These are phyloP conservation scores for Spisula subtruncata DNA, from an alignment of 2,888 invertebrate species.

Conservation along the genomic window DNA sequence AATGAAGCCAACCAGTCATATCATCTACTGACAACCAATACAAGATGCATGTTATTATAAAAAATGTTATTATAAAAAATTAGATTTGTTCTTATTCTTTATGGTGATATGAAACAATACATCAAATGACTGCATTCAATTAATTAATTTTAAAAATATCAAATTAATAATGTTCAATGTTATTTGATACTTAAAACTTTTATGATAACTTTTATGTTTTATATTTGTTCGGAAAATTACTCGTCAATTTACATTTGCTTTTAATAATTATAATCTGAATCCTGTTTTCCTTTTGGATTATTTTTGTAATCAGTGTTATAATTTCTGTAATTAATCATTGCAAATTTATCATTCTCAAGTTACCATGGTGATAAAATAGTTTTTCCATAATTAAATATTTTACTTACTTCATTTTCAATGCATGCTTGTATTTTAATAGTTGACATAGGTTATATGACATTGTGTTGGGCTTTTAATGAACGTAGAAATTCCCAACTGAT, in stretches of 20 bases:
- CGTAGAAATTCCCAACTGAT: too few species aligned
- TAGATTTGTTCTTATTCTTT: too few species aligned
- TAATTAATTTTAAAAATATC: not conserved
- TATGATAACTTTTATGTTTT: not conserved
- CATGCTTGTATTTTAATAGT: not conserved
- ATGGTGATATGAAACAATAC: not conserved
- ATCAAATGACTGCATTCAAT: not conserved
- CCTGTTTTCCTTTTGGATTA: slow-evolving; percentile 11
- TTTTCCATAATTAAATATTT: not conserved
- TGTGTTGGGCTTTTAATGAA: not conserved
- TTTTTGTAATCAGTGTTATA: not conserved
- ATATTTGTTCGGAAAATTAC: not conserved
- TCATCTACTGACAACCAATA: not conserved
- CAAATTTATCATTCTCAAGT: not conserved
- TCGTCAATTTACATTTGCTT: not conserved
- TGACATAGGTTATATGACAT: not conserved
- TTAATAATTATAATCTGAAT: slow-evolving; percentile 16
- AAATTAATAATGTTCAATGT: not conserved
- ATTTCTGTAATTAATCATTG: too few species aligned
- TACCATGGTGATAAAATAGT: not conserved
- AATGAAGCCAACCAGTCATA: not conserved
- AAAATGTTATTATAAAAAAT: too few species aligned
- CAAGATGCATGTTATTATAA: not conserved
- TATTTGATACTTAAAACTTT: not conserved
- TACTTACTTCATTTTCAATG: not conserved